Evolutionary conservation across 1,140 invertebrate species (phyloP).

Genomic region (Bombus vancouverensis): DNA sequence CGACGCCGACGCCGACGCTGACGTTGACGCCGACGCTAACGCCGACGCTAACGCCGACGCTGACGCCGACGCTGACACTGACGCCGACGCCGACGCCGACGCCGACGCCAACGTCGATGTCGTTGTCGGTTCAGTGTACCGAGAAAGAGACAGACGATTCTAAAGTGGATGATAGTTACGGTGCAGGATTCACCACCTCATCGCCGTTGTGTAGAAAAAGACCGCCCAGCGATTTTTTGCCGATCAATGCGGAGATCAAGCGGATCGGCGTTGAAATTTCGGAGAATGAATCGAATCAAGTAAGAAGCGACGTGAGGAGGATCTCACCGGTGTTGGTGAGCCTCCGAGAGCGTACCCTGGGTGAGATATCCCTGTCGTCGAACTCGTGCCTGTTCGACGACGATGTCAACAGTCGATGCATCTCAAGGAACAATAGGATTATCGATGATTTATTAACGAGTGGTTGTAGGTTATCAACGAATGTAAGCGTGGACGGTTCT

Average conservation of each 20-base stretch:
- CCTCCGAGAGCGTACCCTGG: conserved; percentile 77
- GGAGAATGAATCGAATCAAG: conserved; percentile 76
- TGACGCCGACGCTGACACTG: background rate
- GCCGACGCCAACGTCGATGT: background rate
- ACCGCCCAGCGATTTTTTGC: conserved; percentile 70
- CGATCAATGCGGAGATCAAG: conserved; percentile 74
- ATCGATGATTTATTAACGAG: background rate
- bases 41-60: fast-evolving
- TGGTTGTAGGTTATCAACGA: background rate
- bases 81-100: background rate
- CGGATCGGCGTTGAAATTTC: conserved; percentile 78
- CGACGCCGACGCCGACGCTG: background rate
- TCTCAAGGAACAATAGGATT: background rate
- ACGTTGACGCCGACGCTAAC: background rate
- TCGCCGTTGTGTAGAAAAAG: conserved; percentile 65
- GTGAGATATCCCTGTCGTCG: conserved; percentile 78
- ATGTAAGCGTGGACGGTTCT: background rate
- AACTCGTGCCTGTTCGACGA: conserved; percentile 63
- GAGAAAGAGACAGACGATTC: background rate
- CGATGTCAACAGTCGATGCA: background rate
- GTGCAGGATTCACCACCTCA: background rate
- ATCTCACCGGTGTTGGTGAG: conserved; percentile 79
- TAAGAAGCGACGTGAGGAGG: conserved; percentile 77
- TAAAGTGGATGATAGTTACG: background rate
- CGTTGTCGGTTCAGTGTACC: background rate